Percentiles rank a stretch among this genome's conserved stretches.
Conservation (phyloP, 1,140 invertebrate genomes). For the Drosophila parabipectinata region DNA sequence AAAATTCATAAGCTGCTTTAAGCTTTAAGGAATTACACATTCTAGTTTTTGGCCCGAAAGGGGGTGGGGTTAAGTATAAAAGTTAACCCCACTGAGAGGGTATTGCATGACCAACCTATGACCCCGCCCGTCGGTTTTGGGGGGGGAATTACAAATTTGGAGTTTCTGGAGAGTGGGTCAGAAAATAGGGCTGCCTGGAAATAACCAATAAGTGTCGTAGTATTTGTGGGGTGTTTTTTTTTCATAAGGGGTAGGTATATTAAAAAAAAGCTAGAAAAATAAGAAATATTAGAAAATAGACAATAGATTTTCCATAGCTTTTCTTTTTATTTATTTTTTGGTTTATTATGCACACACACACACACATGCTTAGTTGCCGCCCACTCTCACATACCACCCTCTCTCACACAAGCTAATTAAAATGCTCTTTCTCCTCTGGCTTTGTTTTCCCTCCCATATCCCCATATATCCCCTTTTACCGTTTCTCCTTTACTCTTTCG, state of each 20-base stretch:
- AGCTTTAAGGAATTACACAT: background rate
- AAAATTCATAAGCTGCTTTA: too few relatives aligned
- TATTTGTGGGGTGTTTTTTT: background rate
- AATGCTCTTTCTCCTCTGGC: conserved; percentile 27
- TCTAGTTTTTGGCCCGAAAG: background rate
- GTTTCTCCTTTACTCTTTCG: background rate
- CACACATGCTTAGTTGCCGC: background rate
- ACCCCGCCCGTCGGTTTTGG: background rate
- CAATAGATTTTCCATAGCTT: background rate
- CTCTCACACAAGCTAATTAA: conserved; percentile 56
- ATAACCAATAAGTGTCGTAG: too few relatives aligned
- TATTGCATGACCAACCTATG: background rate
- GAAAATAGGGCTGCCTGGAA: background rate
- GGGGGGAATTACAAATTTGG: background rate
- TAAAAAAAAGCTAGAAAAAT: background rate
- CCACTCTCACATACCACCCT: background rate
- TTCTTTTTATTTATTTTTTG: background rate
- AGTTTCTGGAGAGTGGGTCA: background rate
- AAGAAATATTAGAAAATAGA: background rate
- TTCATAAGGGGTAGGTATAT: background rate
- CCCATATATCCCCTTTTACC: background rate
- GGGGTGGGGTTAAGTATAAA: background rate
- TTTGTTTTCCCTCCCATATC: conserved; percentile 8
- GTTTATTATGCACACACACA: conserved; percentile 17
- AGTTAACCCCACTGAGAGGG: background rate